Conservation (phyloP, 2,797 vertebrate species). For the Parambassis ranga region DNA sequence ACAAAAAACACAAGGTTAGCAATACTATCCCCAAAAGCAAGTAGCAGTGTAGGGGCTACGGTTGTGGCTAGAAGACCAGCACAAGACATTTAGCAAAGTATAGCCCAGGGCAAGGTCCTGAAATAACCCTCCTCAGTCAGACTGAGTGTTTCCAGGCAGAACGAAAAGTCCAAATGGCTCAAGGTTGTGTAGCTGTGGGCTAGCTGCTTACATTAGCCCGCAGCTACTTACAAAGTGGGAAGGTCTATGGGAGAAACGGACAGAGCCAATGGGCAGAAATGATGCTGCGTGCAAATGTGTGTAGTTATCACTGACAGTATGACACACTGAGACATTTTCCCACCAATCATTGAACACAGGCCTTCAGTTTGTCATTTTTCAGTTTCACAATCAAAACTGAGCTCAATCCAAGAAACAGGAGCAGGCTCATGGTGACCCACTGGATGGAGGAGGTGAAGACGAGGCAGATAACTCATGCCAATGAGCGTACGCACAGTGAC, state of each 20-base stretch:
- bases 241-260: not conserved
- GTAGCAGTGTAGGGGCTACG: not conserved
- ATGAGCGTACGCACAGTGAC: too few relatives aligned
- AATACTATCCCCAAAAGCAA: not conserved
- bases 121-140: slow-evolving; percentile 33
- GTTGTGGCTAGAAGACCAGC: slow-evolving; percentile 18
- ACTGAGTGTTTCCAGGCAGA: slow-evolving; percentile 13
- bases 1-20: not conserved
- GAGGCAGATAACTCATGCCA: too few relatives aligned
- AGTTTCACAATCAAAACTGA: too few relatives aligned
- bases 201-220: not conserved
- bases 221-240: not conserved
- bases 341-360: not conserved
- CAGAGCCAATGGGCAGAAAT: not conserved
- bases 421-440: too few relatives aligned
- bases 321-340: not conserved
- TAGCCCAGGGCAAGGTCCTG: slow-evolving; percentile 26
- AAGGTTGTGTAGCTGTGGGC: slow-evolving; percentile 3
- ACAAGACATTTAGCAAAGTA: slow-evolving; percentile 28
- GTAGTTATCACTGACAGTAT: not conserved
- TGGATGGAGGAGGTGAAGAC: too few relatives aligned
- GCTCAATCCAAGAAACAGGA: not conserved
- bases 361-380: not conserved
- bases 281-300: not conserved
- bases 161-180: slow-evolving; percentile 25